Percentiles rank a stretch among this genome's conserved stretches.
phyloP scores from a whole-genome alignment of 2,797 vertebrate species.

The Propithecus perrieri region DNA sequence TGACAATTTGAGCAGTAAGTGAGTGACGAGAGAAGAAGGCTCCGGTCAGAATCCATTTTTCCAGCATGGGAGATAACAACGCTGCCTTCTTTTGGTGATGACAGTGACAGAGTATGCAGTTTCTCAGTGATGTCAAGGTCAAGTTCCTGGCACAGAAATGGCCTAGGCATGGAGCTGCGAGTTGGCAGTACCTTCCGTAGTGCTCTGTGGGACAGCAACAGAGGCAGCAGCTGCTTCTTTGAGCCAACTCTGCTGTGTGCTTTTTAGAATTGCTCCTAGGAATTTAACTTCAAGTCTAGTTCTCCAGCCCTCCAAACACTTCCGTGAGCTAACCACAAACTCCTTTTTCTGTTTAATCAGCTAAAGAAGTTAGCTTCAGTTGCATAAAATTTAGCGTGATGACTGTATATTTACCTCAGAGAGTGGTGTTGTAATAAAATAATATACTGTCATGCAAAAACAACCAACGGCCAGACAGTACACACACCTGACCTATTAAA shows the following conservation, averaged over 20 bases:
- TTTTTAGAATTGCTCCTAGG: neutral
- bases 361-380: neutral
- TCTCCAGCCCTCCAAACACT: neutral
- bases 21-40: neutral
- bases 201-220: neutral
- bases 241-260: neutral
- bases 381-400: neutral
- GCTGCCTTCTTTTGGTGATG: neutral
- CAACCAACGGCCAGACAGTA: neutral
- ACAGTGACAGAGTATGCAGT: neutral
- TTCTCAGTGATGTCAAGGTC: neutral
- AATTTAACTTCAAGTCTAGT: neutral
- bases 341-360: neutral
- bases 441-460: neutral
- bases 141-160: neutral
- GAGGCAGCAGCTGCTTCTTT: neutral
- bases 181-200: neutral
- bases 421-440: neutral
- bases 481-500: neutral
- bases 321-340: neutral
- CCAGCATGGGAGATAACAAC: neutral
- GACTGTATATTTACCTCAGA: neutral
- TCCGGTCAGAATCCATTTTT: neutral
- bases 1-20: neutral
- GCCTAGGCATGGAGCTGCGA: neutral